Percentiles rank a stretch among this genome's conserved stretches.
Conservation (phyloP, 2,113 vertebrate genomes). For the Petaurus breviceps region DNA sequence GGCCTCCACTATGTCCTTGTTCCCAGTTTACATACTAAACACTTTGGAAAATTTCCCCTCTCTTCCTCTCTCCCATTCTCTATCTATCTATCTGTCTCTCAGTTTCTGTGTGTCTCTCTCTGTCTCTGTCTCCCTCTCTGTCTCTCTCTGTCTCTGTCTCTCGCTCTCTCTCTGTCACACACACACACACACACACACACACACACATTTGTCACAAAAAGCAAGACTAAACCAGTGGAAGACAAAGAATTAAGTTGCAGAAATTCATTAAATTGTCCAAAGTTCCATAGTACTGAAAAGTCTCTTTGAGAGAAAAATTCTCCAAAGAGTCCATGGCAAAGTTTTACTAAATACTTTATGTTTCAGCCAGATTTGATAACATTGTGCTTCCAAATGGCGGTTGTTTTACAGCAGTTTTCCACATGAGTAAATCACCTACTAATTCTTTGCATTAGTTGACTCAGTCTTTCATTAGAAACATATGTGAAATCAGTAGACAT, state of each 20-base stretch:
- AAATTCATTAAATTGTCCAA: background rate
- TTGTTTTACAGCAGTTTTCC: background rate
- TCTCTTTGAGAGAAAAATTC: background rate
- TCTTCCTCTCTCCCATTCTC: background rate
- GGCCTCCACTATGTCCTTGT: background rate
- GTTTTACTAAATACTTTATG: background rate
- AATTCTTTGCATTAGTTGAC: background rate
- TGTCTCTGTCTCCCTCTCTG: too few species aligned
- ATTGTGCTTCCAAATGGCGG: background rate
- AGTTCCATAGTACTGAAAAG: background rate
- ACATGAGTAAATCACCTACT: background rate
- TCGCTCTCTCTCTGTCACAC: too few species aligned
- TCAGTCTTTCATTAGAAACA: background rate
- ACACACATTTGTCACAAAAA: background rate
- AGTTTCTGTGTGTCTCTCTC: too few species aligned
- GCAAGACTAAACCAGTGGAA: background rate
- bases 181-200: background rate
- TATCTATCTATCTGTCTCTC: background rate
- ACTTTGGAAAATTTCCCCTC: background rate
- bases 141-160: too few species aligned
- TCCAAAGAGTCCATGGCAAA: background rate
- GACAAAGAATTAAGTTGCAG: background rate
- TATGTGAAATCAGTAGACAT: background rate
- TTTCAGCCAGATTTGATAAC: background rate
- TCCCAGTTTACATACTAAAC: background rate